Evolutionary conservation across 2,888 invertebrate genomes (phyloP), one percentile per base, ranked within the genome.

Genomic region (Xestoiulus laeticollis): DNA sequence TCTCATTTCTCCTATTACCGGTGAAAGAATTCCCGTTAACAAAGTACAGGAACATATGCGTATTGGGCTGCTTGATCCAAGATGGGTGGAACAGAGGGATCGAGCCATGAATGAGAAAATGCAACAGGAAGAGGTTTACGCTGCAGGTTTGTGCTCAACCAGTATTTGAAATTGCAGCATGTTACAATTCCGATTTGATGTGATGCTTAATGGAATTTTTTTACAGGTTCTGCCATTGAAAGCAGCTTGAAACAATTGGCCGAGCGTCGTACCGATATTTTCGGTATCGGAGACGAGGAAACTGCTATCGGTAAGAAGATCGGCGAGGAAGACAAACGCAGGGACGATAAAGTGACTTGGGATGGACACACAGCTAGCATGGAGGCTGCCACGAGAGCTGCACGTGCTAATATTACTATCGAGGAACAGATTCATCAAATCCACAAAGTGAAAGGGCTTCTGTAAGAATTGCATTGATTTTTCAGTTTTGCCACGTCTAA

Each of bases 291-390:
- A 88, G 97, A 97, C 92, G 99, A 99, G 92, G 99, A 99, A 94
- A 99, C 99, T 0, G 97, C 97, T 33, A 99, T 99, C 92, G 99
- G 99, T 93, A 98, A 98, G 93, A 99, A 99, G 93, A 96, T 98
- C 89, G 97, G 97, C 1, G 97, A 97, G 91, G 96, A 96, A 90
- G 96, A 96, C 92, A 94, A 94, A 53, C 94, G 94, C 90, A 96
- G 97, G 90, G 97, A 97, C 91, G 97, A 97, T 91, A 93, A 93
- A 91, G 97, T 98, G 22, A 98, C 98, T 87, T 99, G 99, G 99
- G 99, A 99, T 93, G 99, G 99, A 0, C 98, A 99, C 92, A 98
- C 98, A 0, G 97, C 97, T 26, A 98, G 98, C 90, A 98, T 99
- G 90, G 99, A 99, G 92, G 97, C 98, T 0, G 98, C 98, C 5